A percentile compares a stretch with the other conserved stretches of the same genome.
These are phyloP conservation scores for Pomacea maculata DNA, from an alignment of 1,140 invertebrate genomes.

Conservation along the genomic window DNA sequence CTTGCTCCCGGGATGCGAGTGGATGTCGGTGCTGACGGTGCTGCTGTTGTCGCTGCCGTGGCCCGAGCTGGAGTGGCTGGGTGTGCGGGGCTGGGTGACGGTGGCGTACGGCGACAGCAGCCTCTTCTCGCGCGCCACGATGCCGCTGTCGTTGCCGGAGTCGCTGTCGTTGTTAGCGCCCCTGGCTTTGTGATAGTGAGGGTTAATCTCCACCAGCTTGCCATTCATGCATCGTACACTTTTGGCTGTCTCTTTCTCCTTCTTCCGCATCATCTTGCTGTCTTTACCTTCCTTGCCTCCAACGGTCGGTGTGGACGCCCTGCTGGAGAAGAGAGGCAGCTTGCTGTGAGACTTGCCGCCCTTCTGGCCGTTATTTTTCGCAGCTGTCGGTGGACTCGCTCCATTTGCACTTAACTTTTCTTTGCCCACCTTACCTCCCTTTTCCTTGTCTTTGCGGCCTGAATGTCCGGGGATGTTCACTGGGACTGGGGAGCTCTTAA, in stretches of 20 bases:
- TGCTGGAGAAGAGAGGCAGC: constrained; percentile 48
- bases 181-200: constrained; percentile 14
- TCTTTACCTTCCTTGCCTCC: constrained; percentile 53
- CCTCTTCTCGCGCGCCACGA: constrained; percentile 53
- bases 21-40: constrained; percentile 53
- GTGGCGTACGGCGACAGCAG: constrained; percentile 62
- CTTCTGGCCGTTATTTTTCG: not conserved
- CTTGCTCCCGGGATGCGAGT: constrained; percentile 48
- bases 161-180: constrained; percentile 51
- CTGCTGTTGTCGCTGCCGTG: constrained; percentile 65
- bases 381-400: constrained; percentile 19
- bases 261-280: constrained; percentile 34
- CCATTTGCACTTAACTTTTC: not conserved
- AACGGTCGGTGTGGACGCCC: constrained; percentile 27
- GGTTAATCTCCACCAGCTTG: constrained; percentile 13
- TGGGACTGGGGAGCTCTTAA: constrained; percentile 1
- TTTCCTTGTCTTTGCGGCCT: constrained; percentile 18
- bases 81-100: constrained; percentile 60
- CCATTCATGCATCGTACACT: constrained; percentile 16
- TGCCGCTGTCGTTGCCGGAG: constrained; percentile 60
- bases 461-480: not conserved
- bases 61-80: constrained; percentile 64
- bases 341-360: constrained; percentile 40
- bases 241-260: constrained; percentile 28
- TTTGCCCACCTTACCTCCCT: constrained; percentile 4